Base-by-base conservation (phyloP, 2,113 vertebrate genomes). In the Neotoma lepida region DNA sequence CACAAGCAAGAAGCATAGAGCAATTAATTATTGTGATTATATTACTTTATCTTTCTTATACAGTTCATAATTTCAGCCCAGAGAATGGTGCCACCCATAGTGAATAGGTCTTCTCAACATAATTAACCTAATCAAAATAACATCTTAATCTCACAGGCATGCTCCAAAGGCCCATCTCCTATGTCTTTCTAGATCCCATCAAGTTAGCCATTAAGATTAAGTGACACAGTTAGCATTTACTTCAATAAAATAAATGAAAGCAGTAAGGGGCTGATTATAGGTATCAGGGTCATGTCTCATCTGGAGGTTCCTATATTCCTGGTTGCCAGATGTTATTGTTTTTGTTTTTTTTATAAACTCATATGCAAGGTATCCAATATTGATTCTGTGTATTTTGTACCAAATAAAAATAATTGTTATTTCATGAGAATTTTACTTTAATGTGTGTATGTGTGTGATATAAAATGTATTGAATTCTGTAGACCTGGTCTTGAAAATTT, bases 191-290 rank as follows among this genome's bases (percentile, higher is more conserved):
- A 84, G 24, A 18, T 61, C 26, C 61, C 80, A 44, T 44, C n/a
- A 84, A 41, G 26, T 30, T 61, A 56, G 14, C 26, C 41, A 30
- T 41, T 84, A 30, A 61, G 3, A 84, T 84, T 61, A 56, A 56
- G 33, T 22, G n/a, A 35, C 49, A 54, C 17, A 56, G 49, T 17
- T 33, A 68, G 15, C 86, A 49, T 80, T 88, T 81, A 26, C 41
- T 30, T 76, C 70, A 78, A 77, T 76, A 78, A 86, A 77, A 82
- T 86, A 63, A 90, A 76, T 81, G 22, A 70, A 88, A 88, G 49
- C 30, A 51, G 10, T 46, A 35, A 73, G 78, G 35, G 68, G 30
- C 0, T 15, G 24, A 14, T 0, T 6, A 13, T 9, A 71, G 44
- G 8, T 44, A 76, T n/a, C 20, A 41, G 20, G 49, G 41, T 10